These are phyloP conservation scores for Epizoanthus scotinus DNA, from an alignment of 92 coral and sea anemone genomes.

Conservation along the genomic window DNA sequence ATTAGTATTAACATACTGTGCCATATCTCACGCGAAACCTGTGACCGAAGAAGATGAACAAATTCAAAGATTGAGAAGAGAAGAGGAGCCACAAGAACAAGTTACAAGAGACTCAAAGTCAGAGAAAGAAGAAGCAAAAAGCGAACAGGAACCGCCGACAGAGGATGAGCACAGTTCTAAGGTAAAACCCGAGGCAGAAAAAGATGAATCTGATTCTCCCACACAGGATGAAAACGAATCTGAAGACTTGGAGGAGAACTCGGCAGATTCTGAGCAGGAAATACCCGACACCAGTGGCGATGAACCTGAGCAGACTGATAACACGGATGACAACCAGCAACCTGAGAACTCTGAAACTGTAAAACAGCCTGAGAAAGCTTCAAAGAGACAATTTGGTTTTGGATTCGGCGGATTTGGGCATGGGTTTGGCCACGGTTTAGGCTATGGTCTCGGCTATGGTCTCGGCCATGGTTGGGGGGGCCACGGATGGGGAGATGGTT, in stretches of 20 bases:
- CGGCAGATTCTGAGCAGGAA: slow-evolving; percentile 51
- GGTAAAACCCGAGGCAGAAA: slow-evolving; percentile 3
- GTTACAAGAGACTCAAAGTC: slow-evolving; percentile 35
- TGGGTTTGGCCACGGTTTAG: slow-evolving; percentile 64
- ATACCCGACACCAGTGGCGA: slow-evolving; percentile 52
- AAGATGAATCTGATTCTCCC: slow-evolving; percentile 1
- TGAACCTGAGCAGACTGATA: slow-evolving; percentile 41
- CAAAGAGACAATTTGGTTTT: slow-evolving; percentile 55
- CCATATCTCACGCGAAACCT: slow-evolving; percentile 66
- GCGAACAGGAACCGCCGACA: slow-evolving; percentile 23
- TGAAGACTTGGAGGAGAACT: slow-evolving; percentile 10
- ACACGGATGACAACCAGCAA: slow-evolving; percentile 44
- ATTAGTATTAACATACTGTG: slow-evolving; percentile 47
- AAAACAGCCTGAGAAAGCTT: slow-evolving; percentile 33
- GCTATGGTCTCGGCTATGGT: slow-evolving; percentile 42
- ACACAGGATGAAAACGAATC: slow-evolving; percentile 35
- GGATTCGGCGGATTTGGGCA: slow-evolving; percentile 35
- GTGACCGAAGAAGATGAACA: slow-evolving; percentile 59
- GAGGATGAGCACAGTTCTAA: background rate
- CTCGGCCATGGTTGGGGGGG: slow-evolving; percentile 31
- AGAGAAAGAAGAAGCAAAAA: slow-evolving; percentile 22
- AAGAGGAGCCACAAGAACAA: slow-evolving; percentile 30
- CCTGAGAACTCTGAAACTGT: slow-evolving; percentile 22
- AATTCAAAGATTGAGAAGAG: slow-evolving; percentile 25
- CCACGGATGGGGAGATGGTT: slow-evolving; percentile 55